Percentiles rank a stretch among this genome's conserved stretches.
phyloP scores from a whole-genome alignment of 2,888 invertebrate genomes.

The Tipula lateralis region DNA sequence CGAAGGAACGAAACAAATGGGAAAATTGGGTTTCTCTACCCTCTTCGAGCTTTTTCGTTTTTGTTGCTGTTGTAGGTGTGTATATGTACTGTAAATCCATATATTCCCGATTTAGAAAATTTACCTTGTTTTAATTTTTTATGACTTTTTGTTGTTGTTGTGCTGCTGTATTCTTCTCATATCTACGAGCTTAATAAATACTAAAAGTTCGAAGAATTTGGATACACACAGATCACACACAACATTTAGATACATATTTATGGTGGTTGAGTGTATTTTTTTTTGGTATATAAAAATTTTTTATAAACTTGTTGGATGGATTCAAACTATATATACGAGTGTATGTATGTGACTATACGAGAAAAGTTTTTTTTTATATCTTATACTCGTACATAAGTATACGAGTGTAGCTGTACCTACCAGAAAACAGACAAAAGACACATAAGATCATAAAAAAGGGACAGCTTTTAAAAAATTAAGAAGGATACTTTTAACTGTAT shows the following conservation, averaged over 20 bases:
- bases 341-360: not conserved
- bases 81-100: not conserved
- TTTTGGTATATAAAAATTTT: not conserved
- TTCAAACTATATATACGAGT: too few species aligned
- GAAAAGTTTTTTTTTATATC: not conserved
- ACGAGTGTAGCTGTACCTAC: too few species aligned
- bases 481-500: not conserved
- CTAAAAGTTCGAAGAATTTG: not conserved
- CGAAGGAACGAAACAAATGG: not conserved
- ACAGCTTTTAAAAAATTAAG: not conserved
- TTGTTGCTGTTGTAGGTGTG: not conserved
- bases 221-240: not conserved
- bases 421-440: not conserved
- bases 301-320: not conserved
- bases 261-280: not conserved
- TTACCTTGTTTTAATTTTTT: slow-evolving; percentile 11
- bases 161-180: not conserved
- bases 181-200: not conserved
- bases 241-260: not conserved
- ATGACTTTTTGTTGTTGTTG: not conserved
- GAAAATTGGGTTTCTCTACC: not conserved
- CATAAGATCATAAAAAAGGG: not conserved
- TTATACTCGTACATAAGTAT: not conserved
- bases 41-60: not conserved
- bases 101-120: slow-evolving; percentile 19